Evolutionary conservation across 1,140 invertebrate genomes (phyloP).

Genomic region (Subanguina moxae): DNA sequence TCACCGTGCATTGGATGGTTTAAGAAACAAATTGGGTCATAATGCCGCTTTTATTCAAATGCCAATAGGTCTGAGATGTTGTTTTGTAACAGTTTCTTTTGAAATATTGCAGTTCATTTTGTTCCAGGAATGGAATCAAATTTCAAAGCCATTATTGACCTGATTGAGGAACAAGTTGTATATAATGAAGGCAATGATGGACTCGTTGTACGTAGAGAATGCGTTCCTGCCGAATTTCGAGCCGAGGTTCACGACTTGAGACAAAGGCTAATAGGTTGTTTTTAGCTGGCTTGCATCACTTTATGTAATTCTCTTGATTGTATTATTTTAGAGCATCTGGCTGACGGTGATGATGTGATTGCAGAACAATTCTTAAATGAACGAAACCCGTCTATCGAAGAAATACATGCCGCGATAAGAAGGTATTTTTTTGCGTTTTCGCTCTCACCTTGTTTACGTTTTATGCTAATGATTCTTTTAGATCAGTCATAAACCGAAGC

Average conservation of each 20-base stretch:
- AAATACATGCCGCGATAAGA: slow-evolving; percentile 73
- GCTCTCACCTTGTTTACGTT: too few species aligned
- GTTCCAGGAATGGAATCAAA: slow-evolving; percentile 70
- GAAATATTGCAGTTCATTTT: slow-evolving; percentile 2
- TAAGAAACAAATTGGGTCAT: slow-evolving; percentile 79
- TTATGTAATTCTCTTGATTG: background rate
- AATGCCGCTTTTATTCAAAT: slow-evolving; percentile 92
- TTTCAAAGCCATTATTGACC: slow-evolving; percentile 82
- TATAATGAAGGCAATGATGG: slow-evolving; percentile 91
- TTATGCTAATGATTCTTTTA: too few species aligned
- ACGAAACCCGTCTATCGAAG: slow-evolving; percentile 42
- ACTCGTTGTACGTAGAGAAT: slow-evolving; percentile 64
- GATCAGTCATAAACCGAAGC: slow-evolving; percentile 74
- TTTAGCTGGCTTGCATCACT: background rate
- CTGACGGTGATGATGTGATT: slow-evolving; percentile 85
- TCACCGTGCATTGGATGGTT: slow-evolving; percentile 65
- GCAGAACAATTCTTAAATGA: slow-evolving; percentile 69
- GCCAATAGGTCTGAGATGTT: slow-evolving; percentile 72
- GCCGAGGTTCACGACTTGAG: slow-evolving; percentile 71
- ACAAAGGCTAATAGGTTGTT: slow-evolving; percentile 81
- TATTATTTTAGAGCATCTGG: slow-evolving; percentile 72
- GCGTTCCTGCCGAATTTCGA: slow-evolving; percentile 79
- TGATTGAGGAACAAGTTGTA: slow-evolving; percentile 78
- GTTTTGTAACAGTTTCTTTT: background rate
- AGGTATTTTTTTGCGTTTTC: slow-evolving; percentile 22